Evolutionary conservation across 1,140 invertebrate species (phyloP).

Genomic region (Listronotus oregonensis): DNA sequence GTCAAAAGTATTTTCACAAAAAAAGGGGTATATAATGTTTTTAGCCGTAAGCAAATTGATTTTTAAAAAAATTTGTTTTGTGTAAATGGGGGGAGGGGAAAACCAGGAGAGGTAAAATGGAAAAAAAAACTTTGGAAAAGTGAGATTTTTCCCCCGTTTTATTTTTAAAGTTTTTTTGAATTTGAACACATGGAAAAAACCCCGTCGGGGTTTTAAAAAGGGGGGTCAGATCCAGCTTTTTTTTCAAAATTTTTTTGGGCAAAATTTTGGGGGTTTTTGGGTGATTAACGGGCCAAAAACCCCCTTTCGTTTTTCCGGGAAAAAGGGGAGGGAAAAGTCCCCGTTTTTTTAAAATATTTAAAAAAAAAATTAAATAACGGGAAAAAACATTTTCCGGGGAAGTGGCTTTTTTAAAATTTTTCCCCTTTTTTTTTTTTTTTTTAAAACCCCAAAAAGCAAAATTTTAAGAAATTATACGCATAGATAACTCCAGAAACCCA

Average conservation of each 20-base stretch:
- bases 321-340: no score
- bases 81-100: not conserved
- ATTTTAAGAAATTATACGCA: no score
- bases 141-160: constrained; percentile 1
- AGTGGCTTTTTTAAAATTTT: constrained; percentile 21
- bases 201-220: constrained; percentile 56
- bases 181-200: constrained; percentile 56
- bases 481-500: no score
- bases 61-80: constrained; percentile 39
- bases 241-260: constrained; percentile 34
- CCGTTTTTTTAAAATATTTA: not conserved
- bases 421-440: constrained; percentile 5
- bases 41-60: constrained; percentile 55
- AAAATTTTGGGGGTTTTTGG: constrained; percentile 16
- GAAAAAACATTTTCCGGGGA: constrained; percentile 10
- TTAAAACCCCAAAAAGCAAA: no score
- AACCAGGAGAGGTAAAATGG: constrained; percentile 13
- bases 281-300: constrained; percentile 31
- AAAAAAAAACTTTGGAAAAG: constrained; percentile 5
- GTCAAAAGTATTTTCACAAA: constrained; percentile 57
- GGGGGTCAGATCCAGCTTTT: constrained; percentile 53
- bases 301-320: constrained; percentile 15
- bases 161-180: constrained; percentile 42
- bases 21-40: constrained; percentile 57
- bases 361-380: not conserved